phyloP scores from a whole-genome alignment of 2,888 invertebrate species.

The Cryptus armator region DNA sequence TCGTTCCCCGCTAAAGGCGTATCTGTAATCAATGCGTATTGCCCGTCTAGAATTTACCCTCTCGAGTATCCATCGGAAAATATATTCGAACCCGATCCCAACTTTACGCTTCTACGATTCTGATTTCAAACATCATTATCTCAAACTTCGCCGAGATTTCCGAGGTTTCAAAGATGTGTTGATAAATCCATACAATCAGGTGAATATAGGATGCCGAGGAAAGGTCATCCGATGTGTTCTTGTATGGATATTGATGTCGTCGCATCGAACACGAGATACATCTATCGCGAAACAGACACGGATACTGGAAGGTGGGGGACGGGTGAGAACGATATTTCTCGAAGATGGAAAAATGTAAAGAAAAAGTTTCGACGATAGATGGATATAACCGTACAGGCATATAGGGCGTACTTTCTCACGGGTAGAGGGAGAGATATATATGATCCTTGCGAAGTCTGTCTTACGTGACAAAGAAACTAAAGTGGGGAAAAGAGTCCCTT shows the following conservation, averaged over 20 bases:
- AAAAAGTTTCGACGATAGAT: conserved; percentile 58
- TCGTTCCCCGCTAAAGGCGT: neutral
- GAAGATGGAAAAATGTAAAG: conserved; percentile 29
- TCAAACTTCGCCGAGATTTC: neutral
- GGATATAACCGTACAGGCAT: conserved; percentile 53
- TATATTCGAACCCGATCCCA: neutral
- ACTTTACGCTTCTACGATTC: neutral
- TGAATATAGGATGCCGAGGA: neutral
- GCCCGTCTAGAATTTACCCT: neutral
- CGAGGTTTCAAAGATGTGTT: neutral
- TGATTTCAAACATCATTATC: conserved; percentile 17
- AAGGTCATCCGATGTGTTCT: conserved; percentile 1
- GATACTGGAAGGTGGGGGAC: neutral
- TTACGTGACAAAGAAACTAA: conserved; percentile 56
- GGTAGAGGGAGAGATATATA: conserved; percentile 33
- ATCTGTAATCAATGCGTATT: neutral
- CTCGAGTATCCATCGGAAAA: neutral
- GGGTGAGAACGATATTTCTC: conserved; percentile 50
- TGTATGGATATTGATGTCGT: conserved; percentile 24
- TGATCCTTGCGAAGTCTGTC: conserved; percentile 36
- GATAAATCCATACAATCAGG: conserved; percentile 20
- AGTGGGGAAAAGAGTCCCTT: conserved; percentile 40
- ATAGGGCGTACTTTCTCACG: conserved; percentile 54
- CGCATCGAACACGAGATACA: conserved; percentile 24
- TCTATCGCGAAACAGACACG: conserved; percentile 28